These are phyloP conservation scores for Thalassaphorura encarpata DNA, from an alignment of 1,140 invertebrate species.

Conservation along the genomic window DNA sequence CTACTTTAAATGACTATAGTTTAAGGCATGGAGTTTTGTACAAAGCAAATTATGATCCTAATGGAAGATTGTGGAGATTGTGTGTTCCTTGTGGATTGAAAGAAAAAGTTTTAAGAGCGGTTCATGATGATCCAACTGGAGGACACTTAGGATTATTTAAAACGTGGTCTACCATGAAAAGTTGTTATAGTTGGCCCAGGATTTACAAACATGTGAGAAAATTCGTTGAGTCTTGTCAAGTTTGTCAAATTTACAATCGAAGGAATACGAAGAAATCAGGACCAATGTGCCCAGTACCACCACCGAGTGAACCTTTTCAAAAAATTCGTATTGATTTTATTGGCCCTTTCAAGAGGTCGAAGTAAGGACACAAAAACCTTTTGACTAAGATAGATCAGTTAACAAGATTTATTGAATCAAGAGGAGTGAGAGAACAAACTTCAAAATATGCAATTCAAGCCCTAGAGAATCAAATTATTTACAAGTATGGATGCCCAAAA, in stretches of 20 bases:
- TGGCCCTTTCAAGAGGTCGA: neutral
- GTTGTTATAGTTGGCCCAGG: slow-evolving; percentile 6
- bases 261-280: neutral
- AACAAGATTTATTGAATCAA: slow-evolving; percentile 8
- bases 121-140: slow-evolving; percentile 2
- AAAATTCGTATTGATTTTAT: slow-evolving; percentile 14
- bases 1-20: too few relatives aligned
- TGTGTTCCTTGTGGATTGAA: neutral
- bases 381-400: slow-evolving; percentile 13
- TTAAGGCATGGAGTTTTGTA: slow-evolving; percentile 18
- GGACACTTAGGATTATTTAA: slow-evolving; percentile 11
- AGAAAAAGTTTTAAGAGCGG: neutral
- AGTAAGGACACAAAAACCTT: slow-evolving; percentile 7
- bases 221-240: neutral
- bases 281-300: neutral
- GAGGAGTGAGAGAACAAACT: neutral
- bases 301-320: slow-evolving; percentile 2
- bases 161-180: neutral
- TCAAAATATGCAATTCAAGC: neutral
- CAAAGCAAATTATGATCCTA: neutral
- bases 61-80: slow-evolving; percentile 3
- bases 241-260: slow-evolving; percentile 14
- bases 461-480: slow-evolving; percentile 5
- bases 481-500: slow-evolving; percentile 24
- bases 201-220: slow-evolving; percentile 1